Evolutionary conservation across 2,888 invertebrate species (phyloP).

Genomic region (Drosophila nr. perissopoda): DNA sequence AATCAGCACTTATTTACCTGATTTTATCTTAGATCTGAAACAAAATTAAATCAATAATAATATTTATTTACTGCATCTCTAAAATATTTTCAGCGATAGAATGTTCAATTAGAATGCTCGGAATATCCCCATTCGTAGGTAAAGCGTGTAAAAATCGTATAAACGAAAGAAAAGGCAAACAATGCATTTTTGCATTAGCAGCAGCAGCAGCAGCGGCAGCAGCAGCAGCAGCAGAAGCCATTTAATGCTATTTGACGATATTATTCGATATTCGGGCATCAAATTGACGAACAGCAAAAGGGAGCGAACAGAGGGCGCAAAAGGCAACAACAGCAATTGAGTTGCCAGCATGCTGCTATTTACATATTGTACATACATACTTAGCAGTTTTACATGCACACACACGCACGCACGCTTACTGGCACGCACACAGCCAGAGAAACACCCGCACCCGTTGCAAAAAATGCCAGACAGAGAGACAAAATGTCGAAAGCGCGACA

Average conservation of each 20-base stretch:
- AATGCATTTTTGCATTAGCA: neutral
- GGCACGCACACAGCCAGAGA: slow-evolving; percentile 11
- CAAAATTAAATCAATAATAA: neutral
- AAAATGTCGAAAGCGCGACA: slow-evolving; percentile 75
- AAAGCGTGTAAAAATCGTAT: neutral
- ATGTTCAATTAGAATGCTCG: neutral
- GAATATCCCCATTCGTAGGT: neutral
- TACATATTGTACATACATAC: slow-evolving; percentile 50
- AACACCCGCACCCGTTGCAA: slow-evolving; percentile 53
- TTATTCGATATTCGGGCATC: slow-evolving; percentile 26
- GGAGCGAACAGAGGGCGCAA: slow-evolving; percentile 23
- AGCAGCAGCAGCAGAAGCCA: neutral
- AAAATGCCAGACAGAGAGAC: slow-evolving; percentile 69
- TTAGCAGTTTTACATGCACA: slow-evolving; percentile 51
- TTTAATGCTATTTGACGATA: slow-evolving; percentile 7
- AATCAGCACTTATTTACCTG: neutral
- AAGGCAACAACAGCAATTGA: slow-evolving; percentile 40
- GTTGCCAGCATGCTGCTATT: slow-evolving; percentile 41
- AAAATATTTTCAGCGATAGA: neutral
- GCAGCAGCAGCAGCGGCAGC: neutral
- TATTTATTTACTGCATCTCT: neutral
- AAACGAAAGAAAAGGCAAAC: neutral
- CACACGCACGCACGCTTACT: slow-evolving; percentile 14
- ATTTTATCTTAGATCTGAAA: neutral
- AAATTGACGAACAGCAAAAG: slow-evolving; percentile 60